These are phyloP conservation scores for Tangara arthus DNA, from an alignment of 2,797 vertebrate genomes.

Conservation along the genomic window DNA sequence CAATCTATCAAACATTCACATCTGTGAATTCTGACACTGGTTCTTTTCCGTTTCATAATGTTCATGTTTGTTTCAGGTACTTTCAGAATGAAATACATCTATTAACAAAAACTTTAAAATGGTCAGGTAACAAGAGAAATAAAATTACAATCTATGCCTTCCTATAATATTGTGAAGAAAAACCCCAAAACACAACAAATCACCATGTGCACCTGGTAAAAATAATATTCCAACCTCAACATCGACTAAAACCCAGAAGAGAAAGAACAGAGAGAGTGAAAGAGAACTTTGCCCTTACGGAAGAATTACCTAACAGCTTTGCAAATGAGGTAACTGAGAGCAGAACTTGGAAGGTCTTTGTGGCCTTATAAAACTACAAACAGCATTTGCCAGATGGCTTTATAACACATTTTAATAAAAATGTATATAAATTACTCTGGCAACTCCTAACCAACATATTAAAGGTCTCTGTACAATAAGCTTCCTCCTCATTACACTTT, in stretches of 20 bases:
- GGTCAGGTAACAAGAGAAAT: neutral
- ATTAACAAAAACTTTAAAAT: neutral
- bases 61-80: neutral
- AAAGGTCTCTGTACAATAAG: neutral
- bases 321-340: neutral
- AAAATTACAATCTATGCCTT: neutral
- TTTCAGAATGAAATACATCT: neutral
- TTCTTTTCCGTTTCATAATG: neutral
- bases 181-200: neutral
- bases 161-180: neutral
- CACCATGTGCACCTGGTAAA: neutral
- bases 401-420: slow-evolving; percentile 21
- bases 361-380: neutral
- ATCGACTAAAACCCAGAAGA: neutral
- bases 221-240: neutral
- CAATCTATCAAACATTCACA: neutral
- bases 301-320: neutral
- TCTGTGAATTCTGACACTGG: neutral
- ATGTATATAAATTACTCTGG: neutral
- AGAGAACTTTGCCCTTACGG: neutral
- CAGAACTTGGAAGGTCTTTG: neutral
- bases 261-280: too few relatives aligned
- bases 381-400: neutral
- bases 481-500: neutral
- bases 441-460: neutral